phyloP scores from a whole-genome alignment of 2,888 invertebrate genomes.

The Eristalinus sepulchralis region DNA sequence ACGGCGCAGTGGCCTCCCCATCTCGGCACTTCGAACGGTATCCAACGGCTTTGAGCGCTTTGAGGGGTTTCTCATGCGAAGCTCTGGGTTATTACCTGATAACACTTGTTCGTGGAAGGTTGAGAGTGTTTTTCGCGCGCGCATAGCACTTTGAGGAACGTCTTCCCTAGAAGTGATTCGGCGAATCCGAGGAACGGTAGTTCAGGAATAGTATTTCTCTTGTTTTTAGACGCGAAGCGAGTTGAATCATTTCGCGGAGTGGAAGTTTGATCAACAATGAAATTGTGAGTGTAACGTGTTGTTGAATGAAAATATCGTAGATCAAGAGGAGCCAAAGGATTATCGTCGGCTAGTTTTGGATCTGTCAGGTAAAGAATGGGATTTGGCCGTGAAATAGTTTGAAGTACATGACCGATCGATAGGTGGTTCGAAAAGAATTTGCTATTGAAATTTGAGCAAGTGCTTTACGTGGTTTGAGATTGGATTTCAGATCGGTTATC shows the following conservation, averaged over 20 bases:
- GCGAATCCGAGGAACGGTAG: background rate
- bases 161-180: slow-evolving; percentile 21
- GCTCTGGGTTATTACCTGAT: slow-evolving; percentile 66
- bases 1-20: slow-evolving; percentile 16
- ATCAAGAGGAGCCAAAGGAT: background rate
- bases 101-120: slow-evolving; percentile 68
- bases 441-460: slow-evolving; percentile 5
- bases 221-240: background rate
- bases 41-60: slow-evolving; percentile 25
- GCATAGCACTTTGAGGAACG: slow-evolving; percentile 1
- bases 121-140: slow-evolving; percentile 43
- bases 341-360: background rate
- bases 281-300: background rate
- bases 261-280: background rate
- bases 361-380: slow-evolving; percentile 17
- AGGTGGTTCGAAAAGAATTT: background rate
- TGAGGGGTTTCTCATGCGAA: slow-evolving; percentile 45
- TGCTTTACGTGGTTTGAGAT: background rate
- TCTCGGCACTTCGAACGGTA: slow-evolving; percentile 45
- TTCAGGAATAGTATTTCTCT: background rate
- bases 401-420: background rate
- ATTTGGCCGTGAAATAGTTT: background rate
- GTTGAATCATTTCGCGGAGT: background rate
- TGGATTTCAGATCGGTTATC: slow-evolving; percentile 7
- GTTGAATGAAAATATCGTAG: background rate